These are phyloP conservation scores for Ophion costatus DNA, from an alignment of 2,888 invertebrate genomes.

Conservation along the genomic window DNA sequence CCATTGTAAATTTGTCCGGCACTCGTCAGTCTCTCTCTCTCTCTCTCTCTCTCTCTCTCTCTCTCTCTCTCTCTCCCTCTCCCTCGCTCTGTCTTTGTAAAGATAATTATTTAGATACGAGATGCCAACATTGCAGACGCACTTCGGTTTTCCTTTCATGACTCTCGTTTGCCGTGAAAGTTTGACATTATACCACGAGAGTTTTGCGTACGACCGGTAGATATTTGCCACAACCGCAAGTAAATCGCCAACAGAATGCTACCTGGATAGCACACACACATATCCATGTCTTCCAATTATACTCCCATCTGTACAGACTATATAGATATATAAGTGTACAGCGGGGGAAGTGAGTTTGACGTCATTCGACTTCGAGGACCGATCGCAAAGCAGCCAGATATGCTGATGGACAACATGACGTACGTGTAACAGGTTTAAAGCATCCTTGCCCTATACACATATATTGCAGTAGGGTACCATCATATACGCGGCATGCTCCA, in stretches of 20 bases:
- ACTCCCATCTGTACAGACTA: neutral
- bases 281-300: conserved; percentile 30
- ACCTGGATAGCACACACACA: conserved; percentile 17
- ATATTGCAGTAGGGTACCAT: neutral
- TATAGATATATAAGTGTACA: neutral
- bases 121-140: conserved; percentile 42
- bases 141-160: conserved; percentile 38
- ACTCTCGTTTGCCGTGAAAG: conserved; percentile 42
- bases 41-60: too few species aligned
- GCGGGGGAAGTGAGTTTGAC: neutral
- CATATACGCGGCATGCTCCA: conserved; percentile 16
- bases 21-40: neutral
- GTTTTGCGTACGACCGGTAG: conserved; percentile 32
- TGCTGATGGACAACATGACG: neutral
- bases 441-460: neutral
- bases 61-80: too few species aligned
- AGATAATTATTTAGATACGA: conserved; percentile 50
- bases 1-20: conserved; percentile 21
- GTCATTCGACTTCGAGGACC: neutral
- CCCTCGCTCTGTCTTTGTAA: neutral
- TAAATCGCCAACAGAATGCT: conserved; percentile 15
- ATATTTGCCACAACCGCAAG: conserved; percentile 52
- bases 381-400: neutral
- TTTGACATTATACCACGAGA: conserved; percentile 32
- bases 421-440: neutral